A percentile compares a stretch with the other conserved stretches of the same genome.
Conservation (phyloP, 1,140 invertebrate genomes). For the Bombus vancouverensis region DNA sequence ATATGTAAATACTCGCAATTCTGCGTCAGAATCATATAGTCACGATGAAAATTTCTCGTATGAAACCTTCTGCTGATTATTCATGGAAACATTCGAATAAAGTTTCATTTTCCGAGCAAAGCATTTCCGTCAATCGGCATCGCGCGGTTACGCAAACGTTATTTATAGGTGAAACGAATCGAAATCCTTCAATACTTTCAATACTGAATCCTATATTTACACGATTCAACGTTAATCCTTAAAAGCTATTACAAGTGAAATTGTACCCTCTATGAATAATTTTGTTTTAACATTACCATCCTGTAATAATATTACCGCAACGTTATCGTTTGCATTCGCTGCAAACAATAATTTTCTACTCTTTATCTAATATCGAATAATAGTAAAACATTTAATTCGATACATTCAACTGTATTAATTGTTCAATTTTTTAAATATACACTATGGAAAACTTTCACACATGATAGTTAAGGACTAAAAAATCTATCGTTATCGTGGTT, state of each 20-base stretch:
- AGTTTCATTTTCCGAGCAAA: neutral
- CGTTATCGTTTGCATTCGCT: neutral
- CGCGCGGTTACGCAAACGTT: neutral
- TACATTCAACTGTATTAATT: neutral
- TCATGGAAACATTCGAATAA: neutral
- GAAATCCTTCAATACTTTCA: neutral
- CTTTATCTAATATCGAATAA: neutral
- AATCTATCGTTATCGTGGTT: neutral
- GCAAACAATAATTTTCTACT: neutral
- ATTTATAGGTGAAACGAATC: neutral
- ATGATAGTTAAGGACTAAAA: neutral
- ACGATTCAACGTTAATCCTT: neutral
- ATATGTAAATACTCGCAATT: constrained; percentile 30
- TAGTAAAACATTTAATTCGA: neutral
- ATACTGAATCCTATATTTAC: neutral
- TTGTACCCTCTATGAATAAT: neutral
- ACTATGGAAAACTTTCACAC: neutral
- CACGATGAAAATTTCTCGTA: constrained; percentile 20
- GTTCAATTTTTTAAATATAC: neutral
- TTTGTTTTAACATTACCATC: neutral
- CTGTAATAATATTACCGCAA: neutral
- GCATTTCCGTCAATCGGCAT: neutral
- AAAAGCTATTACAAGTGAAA: neutral
- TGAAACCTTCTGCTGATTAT: constrained; percentile 1
- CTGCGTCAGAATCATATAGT: constrained; percentile 27